Conservation (phyloP, 2,113 vertebrate genomes). For the Rhynchomys soricoides region DNA sequence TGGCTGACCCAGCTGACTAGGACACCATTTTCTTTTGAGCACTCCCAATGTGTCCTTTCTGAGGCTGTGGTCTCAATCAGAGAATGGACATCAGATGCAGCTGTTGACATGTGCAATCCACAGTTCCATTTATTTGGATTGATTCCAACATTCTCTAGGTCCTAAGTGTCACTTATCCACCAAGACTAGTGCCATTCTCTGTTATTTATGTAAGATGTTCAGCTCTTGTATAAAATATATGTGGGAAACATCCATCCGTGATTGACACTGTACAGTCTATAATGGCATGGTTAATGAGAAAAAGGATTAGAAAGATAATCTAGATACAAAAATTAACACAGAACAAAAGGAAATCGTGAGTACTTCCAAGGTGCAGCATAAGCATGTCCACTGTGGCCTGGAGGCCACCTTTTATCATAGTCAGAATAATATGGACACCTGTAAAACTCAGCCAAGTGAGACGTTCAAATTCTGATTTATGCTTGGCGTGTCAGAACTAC, state of each 20-base stretch:
- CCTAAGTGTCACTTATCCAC: neutral
- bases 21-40: neutral
- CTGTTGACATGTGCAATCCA: neutral
- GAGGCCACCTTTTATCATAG: slow-evolving; percentile 46
- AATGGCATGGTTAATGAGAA: neutral
- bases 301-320: neutral
- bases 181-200: neutral
- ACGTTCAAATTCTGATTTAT: slow-evolving; percentile 64
- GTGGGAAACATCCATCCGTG: neutral
- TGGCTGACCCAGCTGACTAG: neutral
- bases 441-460: slow-evolving; percentile 54
- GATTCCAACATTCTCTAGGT: neutral
- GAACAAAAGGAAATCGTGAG: slow-evolving; percentile 56
- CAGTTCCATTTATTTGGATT: neutral
- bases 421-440: slow-evolving; percentile 61
- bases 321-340: neutral
- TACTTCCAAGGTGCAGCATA: neutral
- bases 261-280: neutral
- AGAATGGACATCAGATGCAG: neutral
- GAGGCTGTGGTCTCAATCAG: neutral
- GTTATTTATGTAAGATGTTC: neutral
- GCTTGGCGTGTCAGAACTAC: slow-evolving; percentile 54
- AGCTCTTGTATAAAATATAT: neutral
- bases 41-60: neutral
- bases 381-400: neutral